These are phyloP conservation scores for Dione vanillae DNA, from an alignment of 2,888 invertebrate genomes.

Conservation along the genomic window DNA sequence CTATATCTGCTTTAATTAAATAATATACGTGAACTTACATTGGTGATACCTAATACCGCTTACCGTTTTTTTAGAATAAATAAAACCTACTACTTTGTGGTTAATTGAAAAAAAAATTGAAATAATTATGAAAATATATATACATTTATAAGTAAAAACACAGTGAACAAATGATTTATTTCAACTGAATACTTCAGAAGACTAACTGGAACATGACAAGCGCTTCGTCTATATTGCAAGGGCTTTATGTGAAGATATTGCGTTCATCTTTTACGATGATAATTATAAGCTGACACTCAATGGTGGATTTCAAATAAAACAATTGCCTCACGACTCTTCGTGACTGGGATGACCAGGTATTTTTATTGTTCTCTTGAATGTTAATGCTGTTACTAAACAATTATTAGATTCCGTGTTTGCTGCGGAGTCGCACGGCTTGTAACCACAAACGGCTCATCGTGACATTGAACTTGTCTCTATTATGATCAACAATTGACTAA, in stretches of 20 bases:
- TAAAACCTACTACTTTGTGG: too few species aligned
- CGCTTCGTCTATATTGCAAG: slow-evolving; percentile 31
- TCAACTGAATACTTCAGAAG: neutral
- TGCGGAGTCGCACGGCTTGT: slow-evolving; percentile 28
- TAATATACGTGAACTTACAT: too few species aligned
- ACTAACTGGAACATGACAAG: slow-evolving; percentile 14
- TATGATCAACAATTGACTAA: slow-evolving; percentile 12
- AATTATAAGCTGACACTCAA: slow-evolving; percentile 40
- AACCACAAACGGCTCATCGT: slow-evolving; percentile 39
- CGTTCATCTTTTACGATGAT: slow-evolving; percentile 19
- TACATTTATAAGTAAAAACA: neutral
- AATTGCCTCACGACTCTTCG: slow-evolving; percentile 25
- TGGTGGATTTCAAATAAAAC: slow-evolving; percentile 29
- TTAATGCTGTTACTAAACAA: slow-evolving; percentile 27
- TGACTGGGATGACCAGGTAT: slow-evolving; percentile 35
- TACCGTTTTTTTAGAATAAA: too few species aligned
- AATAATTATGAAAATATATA: neutral
- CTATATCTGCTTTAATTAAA: too few species aligned
- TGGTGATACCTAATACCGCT: too few species aligned
- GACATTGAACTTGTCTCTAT: slow-evolving; percentile 47
- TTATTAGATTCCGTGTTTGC: slow-evolving; percentile 32
- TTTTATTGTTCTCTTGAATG: slow-evolving; percentile 29
- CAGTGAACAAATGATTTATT: neutral
- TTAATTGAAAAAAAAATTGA: too few species aligned
- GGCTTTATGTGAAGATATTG: slow-evolving; percentile 35